Conservation (phyloP, 2,113 vertebrate species). For the Microtus richardsoni region DNA sequence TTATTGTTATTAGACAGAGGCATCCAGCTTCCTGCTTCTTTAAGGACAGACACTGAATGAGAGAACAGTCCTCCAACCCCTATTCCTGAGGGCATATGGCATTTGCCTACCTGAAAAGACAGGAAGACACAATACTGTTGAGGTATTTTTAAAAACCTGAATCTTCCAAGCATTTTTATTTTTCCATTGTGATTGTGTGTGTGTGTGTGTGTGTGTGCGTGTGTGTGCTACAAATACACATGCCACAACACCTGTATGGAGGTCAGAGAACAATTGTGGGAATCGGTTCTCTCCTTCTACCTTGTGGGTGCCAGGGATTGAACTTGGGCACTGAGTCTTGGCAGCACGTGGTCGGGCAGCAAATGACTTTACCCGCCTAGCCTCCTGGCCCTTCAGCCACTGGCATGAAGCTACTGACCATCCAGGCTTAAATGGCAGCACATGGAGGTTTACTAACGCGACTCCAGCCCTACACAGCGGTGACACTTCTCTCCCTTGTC, state of each 20-base stretch:
- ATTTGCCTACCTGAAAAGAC: background rate
- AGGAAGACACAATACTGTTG: background rate
- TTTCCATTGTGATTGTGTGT: no score
- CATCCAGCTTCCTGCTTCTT: background rate
- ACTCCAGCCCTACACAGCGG: background rate
- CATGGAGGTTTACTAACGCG: background rate
- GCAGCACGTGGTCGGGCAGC: no score
- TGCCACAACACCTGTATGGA: background rate
- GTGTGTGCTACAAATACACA: background rate
- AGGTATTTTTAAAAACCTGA: background rate
- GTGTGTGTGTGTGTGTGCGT: no score
- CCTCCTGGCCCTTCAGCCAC: background rate
- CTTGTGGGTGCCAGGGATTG: background rate
- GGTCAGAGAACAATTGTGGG: background rate
- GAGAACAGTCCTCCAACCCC: background rate
- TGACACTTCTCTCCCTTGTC: background rate
- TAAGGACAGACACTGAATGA: background rate
- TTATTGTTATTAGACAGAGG: background rate
- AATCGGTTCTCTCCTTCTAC: background rate
- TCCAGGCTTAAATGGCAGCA: background rate
- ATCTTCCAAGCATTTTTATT: background rate
- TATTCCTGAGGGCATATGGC: background rate
- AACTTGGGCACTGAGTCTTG: background rate
- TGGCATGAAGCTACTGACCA: background rate
- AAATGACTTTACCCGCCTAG: background rate